Evolutionary conservation across 2,797 vertebrate species (phyloP).

Genomic region (Clamator glandarius): DNA sequence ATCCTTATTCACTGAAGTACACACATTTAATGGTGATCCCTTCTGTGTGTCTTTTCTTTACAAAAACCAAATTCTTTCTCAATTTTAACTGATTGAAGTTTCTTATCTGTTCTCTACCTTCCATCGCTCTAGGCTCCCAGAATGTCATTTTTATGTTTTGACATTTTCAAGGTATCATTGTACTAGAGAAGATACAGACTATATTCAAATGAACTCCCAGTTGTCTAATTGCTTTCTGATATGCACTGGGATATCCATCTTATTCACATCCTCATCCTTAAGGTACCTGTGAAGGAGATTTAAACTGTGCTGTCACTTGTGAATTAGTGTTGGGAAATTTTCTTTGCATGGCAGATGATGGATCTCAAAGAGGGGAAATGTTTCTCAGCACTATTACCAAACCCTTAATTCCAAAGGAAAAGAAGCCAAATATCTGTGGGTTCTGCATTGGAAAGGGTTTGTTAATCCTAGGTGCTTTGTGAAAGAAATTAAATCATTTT

Average conservation of each 20-base stretch:
- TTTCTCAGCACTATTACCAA: neutral
- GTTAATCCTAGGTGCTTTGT: neutral
- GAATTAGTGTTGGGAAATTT: neutral
- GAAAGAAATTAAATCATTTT: neutral
- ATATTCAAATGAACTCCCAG: neutral
- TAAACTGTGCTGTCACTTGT: neutral
- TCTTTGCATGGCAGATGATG: neutral
- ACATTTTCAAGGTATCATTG: neutral
- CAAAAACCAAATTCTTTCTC: neutral
- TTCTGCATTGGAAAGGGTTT: neutral
- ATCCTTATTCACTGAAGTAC: neutral
- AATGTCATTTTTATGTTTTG: neutral
- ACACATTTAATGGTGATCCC: neutral
- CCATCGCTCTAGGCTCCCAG: neutral
- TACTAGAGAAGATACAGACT: neutral
- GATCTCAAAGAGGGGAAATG: neutral
- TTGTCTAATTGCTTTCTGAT: neutral
- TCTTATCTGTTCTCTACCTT: neutral
- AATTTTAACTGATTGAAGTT: neutral
- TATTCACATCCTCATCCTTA: neutral
- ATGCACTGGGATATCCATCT: neutral
- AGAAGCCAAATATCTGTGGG: neutral
- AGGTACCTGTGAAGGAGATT: neutral
- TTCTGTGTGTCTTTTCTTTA: neutral
- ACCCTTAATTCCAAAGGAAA: neutral